Conservation (phyloP, 2,888 invertebrate species). For the Celastrina argiolus region DNA sequence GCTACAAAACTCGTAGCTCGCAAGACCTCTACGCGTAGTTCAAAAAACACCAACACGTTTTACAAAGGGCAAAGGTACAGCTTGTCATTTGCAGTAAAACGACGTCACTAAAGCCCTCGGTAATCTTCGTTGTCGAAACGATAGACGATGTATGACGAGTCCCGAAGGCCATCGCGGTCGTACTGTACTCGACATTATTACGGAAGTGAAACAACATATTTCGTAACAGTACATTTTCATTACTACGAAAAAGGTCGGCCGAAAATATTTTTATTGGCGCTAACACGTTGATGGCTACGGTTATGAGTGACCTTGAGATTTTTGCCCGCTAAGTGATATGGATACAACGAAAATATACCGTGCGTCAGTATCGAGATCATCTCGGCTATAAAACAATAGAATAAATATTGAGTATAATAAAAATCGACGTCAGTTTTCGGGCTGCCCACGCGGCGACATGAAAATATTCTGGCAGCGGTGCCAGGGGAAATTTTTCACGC, state of each 20-base stretch:
- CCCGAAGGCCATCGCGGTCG: too few species aligned
- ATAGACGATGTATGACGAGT: too few species aligned
- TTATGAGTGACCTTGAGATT: slow-evolving; percentile 10
- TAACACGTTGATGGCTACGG: background rate
- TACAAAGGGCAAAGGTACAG: background rate
- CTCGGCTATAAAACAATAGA: slow-evolving; percentile 65
- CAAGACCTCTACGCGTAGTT: background rate
- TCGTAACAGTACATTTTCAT: background rate
- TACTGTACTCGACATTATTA: background rate
- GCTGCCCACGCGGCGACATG: slow-evolving; percentile 63
- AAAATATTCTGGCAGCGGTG: slow-evolving; percentile 67
- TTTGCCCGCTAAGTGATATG: slow-evolving; percentile 32
- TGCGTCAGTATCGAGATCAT: slow-evolving; percentile 49
- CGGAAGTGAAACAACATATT: background rate
- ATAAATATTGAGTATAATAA: slow-evolving; percentile 60
- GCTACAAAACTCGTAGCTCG: background rate
- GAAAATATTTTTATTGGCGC: slow-evolving; percentile 1
- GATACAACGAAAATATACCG: slow-evolving; percentile 33
- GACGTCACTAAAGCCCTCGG: too few species aligned
- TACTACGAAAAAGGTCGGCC: background rate
- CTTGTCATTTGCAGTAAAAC: too few species aligned
- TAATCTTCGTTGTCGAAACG: too few species aligned
- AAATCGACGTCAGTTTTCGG: slow-evolving; percentile 66
- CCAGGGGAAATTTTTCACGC: slow-evolving; percentile 70
- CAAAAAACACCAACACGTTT: too few species aligned